Evolutionary conservation across 37 sponge, comb jelly and placozoan genomes (phyloP), one percentile per base, ranked within the genome.

Genomic region (Eunapius fragilis): DNA sequence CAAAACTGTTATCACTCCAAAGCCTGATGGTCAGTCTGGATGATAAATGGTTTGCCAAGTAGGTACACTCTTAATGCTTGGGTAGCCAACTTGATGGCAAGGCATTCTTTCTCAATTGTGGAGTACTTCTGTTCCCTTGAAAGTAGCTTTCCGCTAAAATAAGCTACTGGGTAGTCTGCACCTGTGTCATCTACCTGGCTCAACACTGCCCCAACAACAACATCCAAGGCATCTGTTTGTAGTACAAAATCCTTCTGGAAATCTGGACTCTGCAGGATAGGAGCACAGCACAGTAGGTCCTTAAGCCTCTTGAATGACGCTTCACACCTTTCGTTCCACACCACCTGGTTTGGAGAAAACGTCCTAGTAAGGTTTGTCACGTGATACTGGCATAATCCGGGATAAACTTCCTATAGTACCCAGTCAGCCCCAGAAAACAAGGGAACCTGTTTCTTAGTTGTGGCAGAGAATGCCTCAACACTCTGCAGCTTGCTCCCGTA

Each of bases 391-490:
- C 82, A 82, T 82, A 89, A 36, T 84, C 27, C 11, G 74, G 79
- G 27, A 89, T 84, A 78, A 89, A 86, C 37, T 68, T 80, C 41
- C 91, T 71, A 68, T 90, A 86, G 78, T 90, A 86, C 3, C 87
- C 91, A 0, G 76, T 80, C 34, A 86, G 82, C 12, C 91, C 87
- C 26, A 86, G 68, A 68, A 90, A 90, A 25, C 77, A n/a, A 33
- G 23, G 82, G 41, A 14, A 86, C 82, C 4, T 90, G n/a, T 31
- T 72, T 85, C 80, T 89, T 89, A 34, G 74, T 85, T 50, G 36
- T 31, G 69, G 33, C 49, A 27, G 79, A 27, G 33, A 72, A 89
- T 28, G 25, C 12, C 45, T 78, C 25, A 3, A 90, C 82, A 25
- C 81, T 77, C 28, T 90, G 49, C 13, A 90, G 31, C 90, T 90